A percentile compares a stretch with the other conserved stretches of the same genome.
phyloP scores from a whole-genome alignment of 2,888 invertebrate genomes.

The Zelleria hepariella region DNA sequence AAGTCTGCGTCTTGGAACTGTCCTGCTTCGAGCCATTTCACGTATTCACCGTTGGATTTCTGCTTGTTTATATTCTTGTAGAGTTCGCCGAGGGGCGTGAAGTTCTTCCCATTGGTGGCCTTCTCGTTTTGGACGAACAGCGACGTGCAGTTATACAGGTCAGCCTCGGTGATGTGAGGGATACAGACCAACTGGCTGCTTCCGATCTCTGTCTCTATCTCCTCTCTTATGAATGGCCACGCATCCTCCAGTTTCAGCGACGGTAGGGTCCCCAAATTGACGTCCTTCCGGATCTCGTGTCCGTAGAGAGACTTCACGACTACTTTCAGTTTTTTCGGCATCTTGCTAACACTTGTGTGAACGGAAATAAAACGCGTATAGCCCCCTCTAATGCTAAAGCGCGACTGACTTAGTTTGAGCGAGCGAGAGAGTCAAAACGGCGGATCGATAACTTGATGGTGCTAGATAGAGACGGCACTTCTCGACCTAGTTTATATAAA shows the following conservation, averaged over 20 bases:
- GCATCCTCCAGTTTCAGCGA: constrained; percentile 64
- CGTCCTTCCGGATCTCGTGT: constrained; percentile 67
- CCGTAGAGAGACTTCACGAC: constrained; percentile 63
- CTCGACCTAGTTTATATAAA: not conserved
- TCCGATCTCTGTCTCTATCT: constrained; percentile 68
- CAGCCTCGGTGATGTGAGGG: constrained; percentile 66
- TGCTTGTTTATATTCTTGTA: constrained; percentile 50
- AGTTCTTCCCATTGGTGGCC: constrained; percentile 60
- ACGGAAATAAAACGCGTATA: constrained; percentile 6
- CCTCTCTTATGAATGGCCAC: constrained; percentile 68
- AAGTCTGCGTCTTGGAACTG: constrained; percentile 49
- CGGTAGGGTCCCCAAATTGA: constrained; percentile 54
- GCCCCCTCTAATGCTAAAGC: not conserved
- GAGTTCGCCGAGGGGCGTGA: constrained; percentile 58
- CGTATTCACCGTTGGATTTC: constrained; percentile 48
- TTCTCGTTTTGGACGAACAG: constrained; percentile 63
- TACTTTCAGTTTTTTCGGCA: constrained; percentile 68
- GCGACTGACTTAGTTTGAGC: not conserved
- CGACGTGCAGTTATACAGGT: constrained; percentile 60
- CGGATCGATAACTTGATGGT: not conserved
- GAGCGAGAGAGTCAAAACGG: not conserved
- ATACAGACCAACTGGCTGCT: constrained; percentile 63
- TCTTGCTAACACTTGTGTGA: constrained; percentile 21
- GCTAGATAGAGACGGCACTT: not conserved
- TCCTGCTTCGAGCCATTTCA: constrained; percentile 49